These are phyloP conservation scores for Leucophenga montana DNA, from an alignment of 2,888 invertebrate genomes.

Conservation along the genomic window DNA sequence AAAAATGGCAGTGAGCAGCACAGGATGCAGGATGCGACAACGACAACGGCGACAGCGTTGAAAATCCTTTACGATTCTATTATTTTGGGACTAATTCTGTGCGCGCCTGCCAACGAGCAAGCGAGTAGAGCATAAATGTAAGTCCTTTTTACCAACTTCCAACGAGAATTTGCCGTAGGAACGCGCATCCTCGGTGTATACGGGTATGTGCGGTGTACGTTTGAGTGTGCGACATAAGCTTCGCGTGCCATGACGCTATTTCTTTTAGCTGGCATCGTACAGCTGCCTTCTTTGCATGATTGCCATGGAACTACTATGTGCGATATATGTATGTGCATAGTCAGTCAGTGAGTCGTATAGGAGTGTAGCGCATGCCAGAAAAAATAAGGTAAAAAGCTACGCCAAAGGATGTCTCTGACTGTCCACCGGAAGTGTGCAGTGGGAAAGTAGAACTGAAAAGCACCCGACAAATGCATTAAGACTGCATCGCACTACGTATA, in stretches of 20 bases:
- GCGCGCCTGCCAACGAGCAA: constrained; percentile 15
- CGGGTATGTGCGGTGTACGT: too few species aligned
- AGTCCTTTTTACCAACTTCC: background rate
- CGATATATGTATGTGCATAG: background rate
- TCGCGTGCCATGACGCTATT: background rate
- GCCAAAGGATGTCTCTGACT: constrained; percentile 69
- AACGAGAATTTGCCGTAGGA: background rate
- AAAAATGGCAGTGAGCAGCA: constrained; percentile 12
- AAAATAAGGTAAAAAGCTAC: constrained; percentile 58
- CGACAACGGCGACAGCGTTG: background rate
- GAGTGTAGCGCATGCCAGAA: constrained; percentile 3
- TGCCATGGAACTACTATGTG: background rate
- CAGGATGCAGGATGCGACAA: background rate
- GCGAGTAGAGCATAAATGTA: background rate
- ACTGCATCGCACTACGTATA: too few species aligned
- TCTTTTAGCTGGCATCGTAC: constrained; percentile 2
- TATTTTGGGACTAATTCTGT: constrained; percentile 22
- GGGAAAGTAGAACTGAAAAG: background rate
- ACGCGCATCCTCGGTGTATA: too few species aligned
- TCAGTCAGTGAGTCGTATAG: background rate
- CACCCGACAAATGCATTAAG: too few species aligned
- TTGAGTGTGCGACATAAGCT: background rate
- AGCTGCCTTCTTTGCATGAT: background rate
- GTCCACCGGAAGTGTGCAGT: constrained; percentile 43
- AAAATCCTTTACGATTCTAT: constrained; percentile 25